Percentiles rank a stretch among this genome's conserved stretches.
phyloP scores from a whole-genome alignment of 1,140 invertebrate genomes.

The Drosophila carrolli region DNA sequence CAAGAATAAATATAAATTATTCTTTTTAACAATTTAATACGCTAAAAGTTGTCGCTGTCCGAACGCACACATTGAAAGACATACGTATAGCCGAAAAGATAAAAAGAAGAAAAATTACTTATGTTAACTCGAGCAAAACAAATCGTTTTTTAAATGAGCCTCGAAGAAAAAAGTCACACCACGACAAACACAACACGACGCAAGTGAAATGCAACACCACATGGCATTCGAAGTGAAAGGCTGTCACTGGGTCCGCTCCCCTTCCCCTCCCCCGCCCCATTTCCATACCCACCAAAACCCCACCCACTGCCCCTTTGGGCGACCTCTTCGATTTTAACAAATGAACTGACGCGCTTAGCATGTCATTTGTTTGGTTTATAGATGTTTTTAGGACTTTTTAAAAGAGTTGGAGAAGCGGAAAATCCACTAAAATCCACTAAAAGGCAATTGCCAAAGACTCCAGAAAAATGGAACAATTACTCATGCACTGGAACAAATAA shows the following conservation, averaged over 20 bases:
- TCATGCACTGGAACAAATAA: slow-evolving; percentile 2
- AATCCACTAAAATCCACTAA: slow-evolving; percentile 12
- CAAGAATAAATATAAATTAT: slow-evolving; percentile 43
- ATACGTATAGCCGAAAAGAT: slow-evolving; percentile 27
- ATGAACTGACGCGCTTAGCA: slow-evolving; percentile 70
- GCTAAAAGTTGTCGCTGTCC: slow-evolving; percentile 44
- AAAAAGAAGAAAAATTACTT: slow-evolving; percentile 76
- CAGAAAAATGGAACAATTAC: slow-evolving; percentile 40
- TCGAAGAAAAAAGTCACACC: slow-evolving; percentile 40
- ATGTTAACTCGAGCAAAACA: slow-evolving; percentile 77
- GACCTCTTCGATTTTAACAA: slow-evolving; percentile 49
- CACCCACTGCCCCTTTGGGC: not conserved
- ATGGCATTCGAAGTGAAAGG: slow-evolving; percentile 67
- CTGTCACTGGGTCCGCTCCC: slow-evolving; percentile 51
- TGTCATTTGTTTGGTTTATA: slow-evolving; percentile 64
- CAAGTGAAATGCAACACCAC: slow-evolving; percentile 78
- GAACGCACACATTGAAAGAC: slow-evolving; percentile 11
- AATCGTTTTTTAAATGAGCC: slow-evolving; percentile 75
- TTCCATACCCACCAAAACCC: slow-evolving; percentile 5
- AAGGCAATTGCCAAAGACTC: slow-evolving; percentile 38
- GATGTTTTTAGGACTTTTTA: slow-evolving; percentile 5
- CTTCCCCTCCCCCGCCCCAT: slow-evolving; percentile 1
- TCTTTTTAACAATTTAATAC: slow-evolving; percentile 64
- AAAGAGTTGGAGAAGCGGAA: slow-evolving; percentile 21
- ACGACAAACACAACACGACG: slow-evolving; percentile 47